A percentile compares a stretch with the other conserved stretches of the same genome.
Evolutionary conservation across 2,113 vertebrate species (phyloP).

Genomic region (Chloropsis hardwickii): DNA sequence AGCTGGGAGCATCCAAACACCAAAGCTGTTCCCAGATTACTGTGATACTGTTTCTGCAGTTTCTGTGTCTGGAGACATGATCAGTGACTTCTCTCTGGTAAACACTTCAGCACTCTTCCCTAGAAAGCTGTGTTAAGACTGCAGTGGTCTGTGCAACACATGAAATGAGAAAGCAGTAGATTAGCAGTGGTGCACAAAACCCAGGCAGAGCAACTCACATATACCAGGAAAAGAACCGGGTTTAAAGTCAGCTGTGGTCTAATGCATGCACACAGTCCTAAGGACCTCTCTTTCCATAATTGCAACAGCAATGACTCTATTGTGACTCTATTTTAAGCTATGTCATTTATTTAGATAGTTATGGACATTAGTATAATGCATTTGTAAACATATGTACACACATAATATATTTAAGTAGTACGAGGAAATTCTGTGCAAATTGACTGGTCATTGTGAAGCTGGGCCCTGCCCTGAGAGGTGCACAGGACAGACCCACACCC

Average conservation of each 20-base stretch:
- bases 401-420: background rate
- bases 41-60: background rate
- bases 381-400: background rate
- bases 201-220: background rate
- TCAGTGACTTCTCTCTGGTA: background rate
- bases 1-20: background rate
- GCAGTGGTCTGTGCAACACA: background rate
- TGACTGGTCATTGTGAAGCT: background rate
- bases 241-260: background rate
- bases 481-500: background rate
- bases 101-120: background rate
- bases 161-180: background rate
- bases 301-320: background rate
- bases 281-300: background rate
- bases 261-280: rapidly evolving
- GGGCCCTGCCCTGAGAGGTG: background rate
- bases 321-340: background rate
- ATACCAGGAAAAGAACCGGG: background rate
- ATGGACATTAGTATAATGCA: background rate
- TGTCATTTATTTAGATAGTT: background rate
- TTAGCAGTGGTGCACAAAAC: background rate
- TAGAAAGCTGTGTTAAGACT: background rate
- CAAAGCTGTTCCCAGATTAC: background rate
- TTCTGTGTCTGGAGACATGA: background rate
- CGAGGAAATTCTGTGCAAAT: background rate